Conservation (phyloP, 2,113 vertebrate species). For the Vulpes lagopus region DNA sequence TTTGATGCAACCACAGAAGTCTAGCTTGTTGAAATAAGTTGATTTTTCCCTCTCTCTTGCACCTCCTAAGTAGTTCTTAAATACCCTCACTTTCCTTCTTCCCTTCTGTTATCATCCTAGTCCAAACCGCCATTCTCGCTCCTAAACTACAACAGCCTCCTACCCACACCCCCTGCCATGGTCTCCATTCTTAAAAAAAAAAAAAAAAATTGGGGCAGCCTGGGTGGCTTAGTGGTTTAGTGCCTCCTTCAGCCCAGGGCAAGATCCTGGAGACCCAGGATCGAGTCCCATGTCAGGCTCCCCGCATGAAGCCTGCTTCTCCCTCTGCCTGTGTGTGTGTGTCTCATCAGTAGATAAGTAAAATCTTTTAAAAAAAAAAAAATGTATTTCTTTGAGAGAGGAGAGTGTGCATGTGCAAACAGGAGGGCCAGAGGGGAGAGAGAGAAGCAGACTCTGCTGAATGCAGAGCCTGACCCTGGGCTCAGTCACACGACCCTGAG, state of each 20-base stretch:
- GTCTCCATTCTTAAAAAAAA: neutral
- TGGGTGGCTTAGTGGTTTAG: too few species aligned
- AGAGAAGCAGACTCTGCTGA: neutral
- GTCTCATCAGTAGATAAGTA: too few species aligned
- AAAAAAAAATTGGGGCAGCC: too few species aligned
- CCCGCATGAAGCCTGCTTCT: too few species aligned
- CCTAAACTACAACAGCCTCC: neutral
- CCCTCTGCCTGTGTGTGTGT: too few species aligned
- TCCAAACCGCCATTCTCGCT: neutral
- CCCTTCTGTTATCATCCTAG: neutral
- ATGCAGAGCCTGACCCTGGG: fast-evolving
- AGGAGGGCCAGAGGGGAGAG: neutral
- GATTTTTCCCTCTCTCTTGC: neutral
- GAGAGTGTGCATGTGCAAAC: fast-evolving
- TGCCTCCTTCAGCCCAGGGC: too few species aligned
- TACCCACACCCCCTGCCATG: neutral
- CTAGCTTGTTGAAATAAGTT: neutral
- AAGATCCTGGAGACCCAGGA: too few species aligned
- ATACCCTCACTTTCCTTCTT: neutral
- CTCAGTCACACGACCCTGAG: neutral
- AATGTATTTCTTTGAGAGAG: neutral
- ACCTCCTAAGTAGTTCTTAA: slow-evolving; percentile 3
- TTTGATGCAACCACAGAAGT: neutral
- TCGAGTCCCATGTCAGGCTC: too few species aligned
- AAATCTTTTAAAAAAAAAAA: neutral